A percentile compares a stretch with the other conserved stretches of the same genome.
phyloP scores from a whole-genome alignment of 2,113 vertebrate species.

The Crotophaga sulcirostris region DNA sequence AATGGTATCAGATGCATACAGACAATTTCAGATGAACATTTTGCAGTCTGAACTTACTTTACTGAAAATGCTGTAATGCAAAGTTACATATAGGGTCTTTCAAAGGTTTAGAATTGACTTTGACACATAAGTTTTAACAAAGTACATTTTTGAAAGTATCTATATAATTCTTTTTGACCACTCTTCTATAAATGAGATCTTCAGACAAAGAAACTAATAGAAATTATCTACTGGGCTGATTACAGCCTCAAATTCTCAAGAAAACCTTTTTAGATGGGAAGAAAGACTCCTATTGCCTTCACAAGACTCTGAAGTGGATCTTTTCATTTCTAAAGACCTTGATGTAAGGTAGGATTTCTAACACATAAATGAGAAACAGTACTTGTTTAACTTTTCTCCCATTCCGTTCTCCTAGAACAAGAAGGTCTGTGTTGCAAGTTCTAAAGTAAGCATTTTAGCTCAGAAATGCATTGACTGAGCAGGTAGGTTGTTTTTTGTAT shows the following conservation, averaged over 20 bases:
- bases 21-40: background rate
- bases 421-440: background rate
- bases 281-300: background rate
- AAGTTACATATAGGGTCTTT: slow-evolving; percentile 11
- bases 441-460: background rate
- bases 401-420: background rate
- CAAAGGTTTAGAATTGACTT: slow-evolving; percentile 25
- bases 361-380: background rate
- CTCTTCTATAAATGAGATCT: background rate
- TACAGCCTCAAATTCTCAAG: background rate
- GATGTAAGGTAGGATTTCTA: background rate
- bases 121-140: slow-evolving; percentile 15
- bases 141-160: background rate
- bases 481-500: background rate
- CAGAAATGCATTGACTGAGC: background rate
- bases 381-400: background rate
- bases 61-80: background rate
- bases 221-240: background rate
- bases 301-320: background rate
- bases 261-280: background rate
- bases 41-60: background rate
- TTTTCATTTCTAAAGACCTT: background rate
- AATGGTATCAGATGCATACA: background rate
- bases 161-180: background rate
- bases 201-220: background rate